Base-by-base conservation (phyloP, 2,888 invertebrate genomes). In the Ennomos fuscantarius region DNA sequence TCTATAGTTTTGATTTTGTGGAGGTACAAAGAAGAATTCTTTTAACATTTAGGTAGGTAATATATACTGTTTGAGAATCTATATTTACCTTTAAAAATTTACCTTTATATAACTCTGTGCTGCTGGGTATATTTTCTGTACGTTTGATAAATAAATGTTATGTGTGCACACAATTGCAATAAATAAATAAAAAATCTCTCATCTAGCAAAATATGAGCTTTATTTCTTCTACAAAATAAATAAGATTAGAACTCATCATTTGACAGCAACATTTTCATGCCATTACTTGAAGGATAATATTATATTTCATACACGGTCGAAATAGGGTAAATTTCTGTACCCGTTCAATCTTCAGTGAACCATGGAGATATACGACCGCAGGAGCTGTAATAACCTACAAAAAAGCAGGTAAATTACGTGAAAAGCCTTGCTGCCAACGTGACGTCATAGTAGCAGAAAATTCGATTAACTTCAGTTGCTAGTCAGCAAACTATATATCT, bases 301-400 rank as follows among this genome's bases (percentile, higher is more conserved):
- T 58, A 48, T 56, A 60, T 65, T 43, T 53, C 62, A 56, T 66
- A 58, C 58, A 59, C 56, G 42, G 54, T 58, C 50, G 43, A 66
- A 64, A 64, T 63, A 77, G 71, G 76, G 69, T 74, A 76, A 55
- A 63, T 63, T 82, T 79, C 78, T 68, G 74, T 76, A 73, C 81
- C 79, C 81, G 84, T 79, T 82, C 84, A 81, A 82, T 82, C 83
- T 85, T 71, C 81, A 78, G 68, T 76, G 81, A 66, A 77, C 84
- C 86, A 79, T 68, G 69, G 76, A 82, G 83, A 87, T 84, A 87
- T 86, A 87, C 81, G 85, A 69, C 79, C 83, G 73, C 79, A 77
- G 75, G 77, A 78, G 75, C 76, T 78, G 74, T 80, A 83, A 81
- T 79, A 82, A 76, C 80, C 81, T 78, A 74, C 53, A 53, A 70